Conservation (phyloP, 2,113 vertebrate genomes). For the Paracanthobrama guichenoti region DNA sequence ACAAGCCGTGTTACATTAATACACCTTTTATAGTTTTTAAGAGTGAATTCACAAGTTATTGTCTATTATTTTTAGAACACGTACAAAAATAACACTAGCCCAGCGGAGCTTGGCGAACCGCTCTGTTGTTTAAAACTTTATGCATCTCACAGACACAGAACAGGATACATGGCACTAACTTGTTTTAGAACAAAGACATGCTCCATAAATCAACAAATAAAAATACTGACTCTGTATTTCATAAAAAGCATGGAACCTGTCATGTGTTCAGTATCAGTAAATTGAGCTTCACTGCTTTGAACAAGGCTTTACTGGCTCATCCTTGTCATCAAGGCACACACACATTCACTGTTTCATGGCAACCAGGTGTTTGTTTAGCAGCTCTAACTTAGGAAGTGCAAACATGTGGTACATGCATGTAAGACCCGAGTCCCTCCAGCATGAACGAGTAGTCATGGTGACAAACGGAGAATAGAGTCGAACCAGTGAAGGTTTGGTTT, state of each 20-base stretch:
- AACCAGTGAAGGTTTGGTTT: not conserved
- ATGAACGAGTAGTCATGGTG: not conserved
- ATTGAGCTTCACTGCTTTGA: not conserved
- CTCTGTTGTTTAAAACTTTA: not conserved
- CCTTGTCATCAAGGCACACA: not conserved
- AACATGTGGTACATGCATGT: constrained; percentile 10
- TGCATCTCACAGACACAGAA: not conserved
- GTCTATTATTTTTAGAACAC: not conserved
- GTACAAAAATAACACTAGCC: constrained; percentile 20
- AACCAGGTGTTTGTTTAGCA: constrained; percentile 13
- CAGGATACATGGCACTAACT: constrained; percentile 8
- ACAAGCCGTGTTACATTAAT: not conserved
- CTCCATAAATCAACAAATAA: constrained; percentile 7
- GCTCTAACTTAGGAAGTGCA: constrained; percentile 5
- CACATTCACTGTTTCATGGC: not conserved
- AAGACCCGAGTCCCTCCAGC: not conserved
- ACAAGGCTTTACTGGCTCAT: constrained; percentile 11
- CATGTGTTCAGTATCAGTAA: not conserved
- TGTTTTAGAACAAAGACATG: constrained; percentile 6
- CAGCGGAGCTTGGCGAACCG: not conserved
- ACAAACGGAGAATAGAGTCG: not conserved
- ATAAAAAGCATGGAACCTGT: not conserved
- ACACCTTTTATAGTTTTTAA: not conserved
- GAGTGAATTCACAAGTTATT: not conserved
- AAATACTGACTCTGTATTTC: not conserved